These are phyloP conservation scores for Heliconius himera DNA, from an alignment of 1,140 invertebrate species.

Conservation along the genomic window DNA sequence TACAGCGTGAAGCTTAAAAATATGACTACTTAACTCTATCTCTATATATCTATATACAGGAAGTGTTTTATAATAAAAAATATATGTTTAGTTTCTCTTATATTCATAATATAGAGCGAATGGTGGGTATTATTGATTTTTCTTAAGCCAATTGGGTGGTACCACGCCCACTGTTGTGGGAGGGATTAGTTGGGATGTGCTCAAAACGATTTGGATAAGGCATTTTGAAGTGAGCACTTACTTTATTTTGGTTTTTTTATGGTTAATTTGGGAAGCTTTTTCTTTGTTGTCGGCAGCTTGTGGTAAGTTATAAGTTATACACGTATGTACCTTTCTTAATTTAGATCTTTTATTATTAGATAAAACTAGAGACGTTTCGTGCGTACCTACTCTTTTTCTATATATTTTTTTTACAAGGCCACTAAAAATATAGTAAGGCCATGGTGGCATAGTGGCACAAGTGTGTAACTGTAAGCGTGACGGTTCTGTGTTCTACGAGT, in stretches of 20 bases:
- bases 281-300: too few species aligned
- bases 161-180: not conserved
- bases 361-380: too few species aligned
- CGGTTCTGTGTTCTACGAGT: too few species aligned
- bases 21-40: not conserved
- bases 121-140: conserved; percentile 3
- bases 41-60: not conserved
- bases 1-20: not conserved
- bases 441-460: too few species aligned
- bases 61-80: not conserved
- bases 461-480: too few species aligned
- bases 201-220: not conserved
- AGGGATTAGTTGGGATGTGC: not conserved
- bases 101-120: conserved; percentile 4
- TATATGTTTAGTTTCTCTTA: conserved; percentile 11
- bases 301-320: too few species aligned
- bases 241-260: not conserved
- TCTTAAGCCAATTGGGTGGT: not conserved
- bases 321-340: too few species aligned
- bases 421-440: too few species aligned
- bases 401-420: too few species aligned
- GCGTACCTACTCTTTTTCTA: too few species aligned
- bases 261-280: too few species aligned
- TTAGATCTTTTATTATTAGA: too few species aligned
- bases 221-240: not conserved